phyloP scores from a whole-genome alignment of 1,140 invertebrate species.

The Gonioctena quinquepunctata region DNA sequence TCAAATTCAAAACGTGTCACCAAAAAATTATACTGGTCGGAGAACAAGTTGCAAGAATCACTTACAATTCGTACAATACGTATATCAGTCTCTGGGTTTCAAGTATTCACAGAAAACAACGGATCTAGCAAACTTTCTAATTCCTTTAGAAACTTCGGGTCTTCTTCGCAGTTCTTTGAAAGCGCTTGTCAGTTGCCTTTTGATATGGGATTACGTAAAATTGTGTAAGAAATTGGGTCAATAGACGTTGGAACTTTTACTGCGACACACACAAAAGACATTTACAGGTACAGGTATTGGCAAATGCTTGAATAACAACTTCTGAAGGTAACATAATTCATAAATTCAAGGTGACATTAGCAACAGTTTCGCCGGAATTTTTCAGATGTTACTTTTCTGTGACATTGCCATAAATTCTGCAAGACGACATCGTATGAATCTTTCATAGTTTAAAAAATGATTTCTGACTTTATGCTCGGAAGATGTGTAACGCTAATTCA shows the following conservation, averaged over 20 bases:
- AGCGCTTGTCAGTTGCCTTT: not conserved
- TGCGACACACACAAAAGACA: not conserved
- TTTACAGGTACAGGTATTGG: not conserved
- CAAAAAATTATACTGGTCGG: too few relatives aligned
- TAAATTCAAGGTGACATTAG: not conserved
- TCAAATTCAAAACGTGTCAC: too few relatives aligned
- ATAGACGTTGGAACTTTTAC: not conserved
- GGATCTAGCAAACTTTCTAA: not conserved
- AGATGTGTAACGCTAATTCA: too few relatives aligned
- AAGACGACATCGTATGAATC: too few relatives aligned
- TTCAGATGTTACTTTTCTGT: too few relatives aligned
- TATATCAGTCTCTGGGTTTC: not conserved
- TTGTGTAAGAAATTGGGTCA: not conserved
- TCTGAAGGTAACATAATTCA: not conserved
- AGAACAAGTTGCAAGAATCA: too few relatives aligned
- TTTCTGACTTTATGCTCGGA: too few relatives aligned
- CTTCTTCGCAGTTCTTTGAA: not conserved
- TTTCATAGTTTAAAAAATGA: too few relatives aligned
- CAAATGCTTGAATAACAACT: not conserved
- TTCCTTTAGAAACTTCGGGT: not conserved
- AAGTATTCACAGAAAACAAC: not conserved
- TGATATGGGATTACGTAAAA: slow-evolving; percentile 5
- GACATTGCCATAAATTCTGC: too few relatives aligned
- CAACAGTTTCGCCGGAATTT: not conserved
- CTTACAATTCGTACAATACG: too few relatives aligned